Conservation (phyloP, 2,797 vertebrate species). For the Tenualosa ilisha region DNA sequence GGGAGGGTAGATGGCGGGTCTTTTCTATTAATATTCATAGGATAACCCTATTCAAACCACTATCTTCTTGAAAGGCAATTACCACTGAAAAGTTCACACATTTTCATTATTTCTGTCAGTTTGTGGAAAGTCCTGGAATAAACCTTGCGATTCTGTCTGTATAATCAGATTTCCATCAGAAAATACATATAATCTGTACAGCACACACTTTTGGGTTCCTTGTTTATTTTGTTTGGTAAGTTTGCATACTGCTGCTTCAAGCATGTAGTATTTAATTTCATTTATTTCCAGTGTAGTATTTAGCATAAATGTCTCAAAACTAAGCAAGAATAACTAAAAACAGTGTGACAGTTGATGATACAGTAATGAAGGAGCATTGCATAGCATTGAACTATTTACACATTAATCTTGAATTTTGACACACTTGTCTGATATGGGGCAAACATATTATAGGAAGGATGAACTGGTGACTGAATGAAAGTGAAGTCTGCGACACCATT, state of each 20-base stretch:
- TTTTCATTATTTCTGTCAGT: slow-evolving; percentile 58
- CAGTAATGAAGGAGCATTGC: too few species aligned
- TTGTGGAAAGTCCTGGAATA: slow-evolving; percentile 55
- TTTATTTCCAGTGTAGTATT: too few species aligned
- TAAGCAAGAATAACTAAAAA: too few species aligned
- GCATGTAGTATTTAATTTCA: neutral
- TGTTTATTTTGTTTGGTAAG: neutral
- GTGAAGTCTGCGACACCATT: too few species aligned
- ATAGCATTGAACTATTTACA: too few species aligned
- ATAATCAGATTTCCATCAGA: neutral
- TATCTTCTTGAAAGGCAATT: slow-evolving; percentile 70
- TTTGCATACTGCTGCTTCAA: neutral
- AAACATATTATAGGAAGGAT: too few species aligned
- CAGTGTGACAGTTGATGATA: too few species aligned
- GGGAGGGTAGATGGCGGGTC: slow-evolving; percentile 17
- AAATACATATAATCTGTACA: neutral
- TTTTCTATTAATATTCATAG: slow-evolving; percentile 65
- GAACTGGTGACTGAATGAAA: too few species aligned
- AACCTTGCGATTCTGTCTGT: neutral
- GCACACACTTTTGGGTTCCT: neutral
- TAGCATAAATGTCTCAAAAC: too few species aligned
- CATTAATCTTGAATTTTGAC: too few species aligned
- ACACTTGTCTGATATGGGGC: too few species aligned
- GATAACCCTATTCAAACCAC: slow-evolving; percentile 61
- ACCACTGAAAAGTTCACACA: slow-evolving; percentile 62